These are phyloP conservation scores for Aegithalos caudatus DNA, from an alignment of 2,113 vertebrate species.

Conservation along the genomic window DNA sequence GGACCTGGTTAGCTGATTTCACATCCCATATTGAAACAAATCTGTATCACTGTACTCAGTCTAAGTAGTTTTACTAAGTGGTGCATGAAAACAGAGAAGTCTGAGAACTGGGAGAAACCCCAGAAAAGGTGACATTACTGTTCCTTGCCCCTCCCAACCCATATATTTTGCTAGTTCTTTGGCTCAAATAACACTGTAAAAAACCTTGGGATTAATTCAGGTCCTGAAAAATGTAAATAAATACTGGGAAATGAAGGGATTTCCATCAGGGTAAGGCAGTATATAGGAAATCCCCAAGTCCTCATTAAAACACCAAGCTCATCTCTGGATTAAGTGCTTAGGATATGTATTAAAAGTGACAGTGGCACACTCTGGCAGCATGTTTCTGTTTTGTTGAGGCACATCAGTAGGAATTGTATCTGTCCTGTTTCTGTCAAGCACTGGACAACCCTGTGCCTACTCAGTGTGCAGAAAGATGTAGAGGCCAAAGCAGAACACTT, in stretches of 20 bases:
- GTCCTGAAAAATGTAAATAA: background rate
- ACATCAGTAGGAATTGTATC: background rate
- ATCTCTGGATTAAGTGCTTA: background rate
- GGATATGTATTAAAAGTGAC: background rate
- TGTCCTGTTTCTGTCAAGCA: background rate
- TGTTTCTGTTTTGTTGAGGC: background rate
- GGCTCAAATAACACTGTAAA: background rate
- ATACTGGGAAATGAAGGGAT: background rate
- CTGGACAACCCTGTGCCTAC: background rate
- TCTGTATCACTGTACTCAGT: background rate
- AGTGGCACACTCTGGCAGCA: background rate
- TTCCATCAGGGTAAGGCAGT: background rate
- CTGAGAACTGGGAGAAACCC: background rate
- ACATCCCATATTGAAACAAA: background rate
- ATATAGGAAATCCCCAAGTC: background rate
- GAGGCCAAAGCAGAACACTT: background rate
- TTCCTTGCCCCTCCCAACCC: fast-evolving
- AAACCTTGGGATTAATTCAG: background rate
- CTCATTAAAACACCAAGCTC: background rate
- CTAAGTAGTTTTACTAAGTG: background rate
- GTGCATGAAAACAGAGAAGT: background rate
- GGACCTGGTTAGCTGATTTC: background rate
- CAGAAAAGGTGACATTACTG: background rate
- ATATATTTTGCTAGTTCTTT: background rate
- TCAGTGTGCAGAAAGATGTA: background rate